Base-by-base conservation (phyloP, 2,888 invertebrate genomes). In the Pandemis cinnamomeana region DNA sequence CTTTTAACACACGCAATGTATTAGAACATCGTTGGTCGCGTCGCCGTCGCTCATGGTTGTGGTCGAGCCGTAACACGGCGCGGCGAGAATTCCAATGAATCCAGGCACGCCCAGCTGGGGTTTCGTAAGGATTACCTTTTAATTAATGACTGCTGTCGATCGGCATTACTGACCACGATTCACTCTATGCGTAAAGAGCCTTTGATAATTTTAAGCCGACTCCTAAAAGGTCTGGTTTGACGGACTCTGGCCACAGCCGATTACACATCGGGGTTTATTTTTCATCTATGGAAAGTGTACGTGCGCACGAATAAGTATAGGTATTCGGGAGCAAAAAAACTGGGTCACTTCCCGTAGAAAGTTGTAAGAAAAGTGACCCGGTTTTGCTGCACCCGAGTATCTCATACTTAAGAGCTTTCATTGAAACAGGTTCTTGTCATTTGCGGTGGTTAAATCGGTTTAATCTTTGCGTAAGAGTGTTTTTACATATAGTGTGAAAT, bases 81-180 rank as follows among this genome's bases (percentile, higher is more conserved):
- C 15, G 27, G 27, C 53, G 53, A 20, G 15, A 55, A 55, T 62
- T 15, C 41, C 42, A 46, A 5, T n/a, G n/a, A 15, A 46, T 27
- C 36, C 62, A 58, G 63, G 27, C 27, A 36, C 27, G 15, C 67
- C 44, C 63, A 68, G 72, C 68, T 72, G 68, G 68, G 67, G 60
- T 27, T 51, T 44, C 11, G 68, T 1, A 46, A 4, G 46, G 71
- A 73, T 70, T 73, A 70, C 58, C 41, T 15, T 10, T 42, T 69
- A 64, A 73, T 69, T 73, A 73, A 73, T 73, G 73, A 70, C 69
- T 63, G 13, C 42, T 66, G 69, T 70, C 73, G 60, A 70, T 73
- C 58, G 51, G 64, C 70, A 63, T 73, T 73, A 67, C 67, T 69
- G 73, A 73, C 73, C 64, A 73, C 62, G 53, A 53, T 58, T 60